Percentiles rank a stretch among this genome's conserved stretches.
These are phyloP conservation scores for Cherax quadricarinatus DNA, from an alignment of 1,140 invertebrate genomes.

Conservation along the genomic window DNA sequence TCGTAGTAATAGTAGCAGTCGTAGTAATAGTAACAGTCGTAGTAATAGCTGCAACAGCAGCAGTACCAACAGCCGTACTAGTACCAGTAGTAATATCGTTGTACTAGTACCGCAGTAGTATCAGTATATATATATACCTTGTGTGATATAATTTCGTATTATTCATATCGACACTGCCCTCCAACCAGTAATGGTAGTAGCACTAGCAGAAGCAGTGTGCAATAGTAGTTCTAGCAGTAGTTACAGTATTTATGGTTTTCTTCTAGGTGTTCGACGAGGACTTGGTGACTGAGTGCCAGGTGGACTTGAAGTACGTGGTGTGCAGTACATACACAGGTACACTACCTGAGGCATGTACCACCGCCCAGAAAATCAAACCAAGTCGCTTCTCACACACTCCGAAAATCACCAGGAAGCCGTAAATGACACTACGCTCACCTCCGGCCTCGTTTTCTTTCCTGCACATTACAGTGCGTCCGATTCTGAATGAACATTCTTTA, in stretches of 20 bases:
- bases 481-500: too few relatives aligned
- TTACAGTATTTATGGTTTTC: neutral
- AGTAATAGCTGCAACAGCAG: too few relatives aligned
- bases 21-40: too few relatives aligned
- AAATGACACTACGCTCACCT: neutral
- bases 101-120: too few relatives aligned
- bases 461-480: too few relatives aligned
- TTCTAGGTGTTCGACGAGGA: constrained; percentile 61
- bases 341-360: neutral
- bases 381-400: neutral
- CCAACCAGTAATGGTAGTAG: neutral
- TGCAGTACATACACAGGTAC: constrained; percentile 55
- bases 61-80: too few relatives aligned
- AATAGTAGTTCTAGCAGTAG: neutral
- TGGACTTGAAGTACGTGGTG: constrained; percentile 55
- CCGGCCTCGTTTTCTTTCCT: too few relatives aligned
- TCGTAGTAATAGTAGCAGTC: too few relatives aligned
- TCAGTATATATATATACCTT: neutral
- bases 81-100: too few relatives aligned
- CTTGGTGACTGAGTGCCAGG: constrained; percentile 54
- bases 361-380: too few relatives aligned
- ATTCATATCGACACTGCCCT: too few relatives aligned
- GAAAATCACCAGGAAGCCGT: neutral
- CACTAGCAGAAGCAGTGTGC: neutral
- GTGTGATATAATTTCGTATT: neutral